A percentile compares a stretch with the other conserved stretches of the same genome.
phyloP scores from a whole-genome alignment of 2,888 invertebrate genomes.

The Anorthoa munda region DNA sequence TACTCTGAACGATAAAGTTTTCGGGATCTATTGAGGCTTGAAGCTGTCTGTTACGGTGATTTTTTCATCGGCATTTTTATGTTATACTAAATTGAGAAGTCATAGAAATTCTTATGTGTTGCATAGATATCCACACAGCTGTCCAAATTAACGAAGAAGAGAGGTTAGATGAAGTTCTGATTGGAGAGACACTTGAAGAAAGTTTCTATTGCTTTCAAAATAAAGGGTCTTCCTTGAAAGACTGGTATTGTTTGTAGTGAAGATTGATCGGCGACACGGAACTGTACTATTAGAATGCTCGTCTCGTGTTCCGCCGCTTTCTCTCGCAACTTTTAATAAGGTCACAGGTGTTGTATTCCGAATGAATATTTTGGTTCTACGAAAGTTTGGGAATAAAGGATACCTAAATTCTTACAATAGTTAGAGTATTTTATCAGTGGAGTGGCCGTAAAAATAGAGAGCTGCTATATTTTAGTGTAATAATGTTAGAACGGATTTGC shows the following conservation, averaged over 20 bases:
- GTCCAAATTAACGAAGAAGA: constrained; percentile 60
- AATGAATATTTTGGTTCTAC: constrained; percentile 56
- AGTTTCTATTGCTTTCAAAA: constrained; percentile 73
- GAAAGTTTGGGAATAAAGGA: constrained; percentile 45
- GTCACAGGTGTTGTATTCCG: constrained; percentile 59
- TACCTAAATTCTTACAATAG: constrained; percentile 51
- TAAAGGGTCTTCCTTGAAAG: constrained; percentile 61
- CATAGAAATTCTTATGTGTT: not conserved
- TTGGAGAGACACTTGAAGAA: constrained; percentile 71
- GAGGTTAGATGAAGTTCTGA: constrained; percentile 68
- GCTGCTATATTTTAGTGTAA: constrained; percentile 57
- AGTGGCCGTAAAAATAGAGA: constrained; percentile 52
- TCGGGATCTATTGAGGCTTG: constrained; percentile 40
- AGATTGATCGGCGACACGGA: constrained; percentile 63
- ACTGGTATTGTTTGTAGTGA: constrained; percentile 57
- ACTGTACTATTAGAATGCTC: constrained; percentile 62
- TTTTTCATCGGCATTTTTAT: constrained; percentile 11
- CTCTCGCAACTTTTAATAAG: constrained; percentile 65
- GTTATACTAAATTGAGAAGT: constrained; percentile 2
- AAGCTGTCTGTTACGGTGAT: constrained; percentile 30
- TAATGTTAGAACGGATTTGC: constrained; percentile 47
- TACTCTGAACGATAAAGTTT: constrained; percentile 50
- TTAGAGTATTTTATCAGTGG: constrained; percentile 52
- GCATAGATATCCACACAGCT: constrained; percentile 29
- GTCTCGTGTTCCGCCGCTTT: constrained; percentile 43